Evolutionary conservation across 2,888 invertebrate genomes (phyloP), one percentile per base, ranked within the genome.

Genomic region (Drosophila trichaetosa): DNA sequence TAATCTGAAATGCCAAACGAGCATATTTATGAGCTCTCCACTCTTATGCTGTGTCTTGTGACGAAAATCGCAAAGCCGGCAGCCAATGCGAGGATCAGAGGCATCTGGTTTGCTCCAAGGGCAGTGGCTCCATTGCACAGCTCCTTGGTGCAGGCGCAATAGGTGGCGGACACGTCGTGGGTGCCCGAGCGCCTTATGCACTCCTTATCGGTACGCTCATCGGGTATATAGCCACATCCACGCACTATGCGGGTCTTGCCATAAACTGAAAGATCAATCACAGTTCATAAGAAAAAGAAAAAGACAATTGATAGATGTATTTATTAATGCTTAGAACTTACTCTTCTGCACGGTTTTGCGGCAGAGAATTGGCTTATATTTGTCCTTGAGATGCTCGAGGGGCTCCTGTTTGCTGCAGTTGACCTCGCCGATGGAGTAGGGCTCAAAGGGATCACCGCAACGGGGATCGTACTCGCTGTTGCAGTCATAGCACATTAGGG

Each of bases 401-500:
- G 95, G 95, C 73, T 95, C 95, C 79, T 95, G 95, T 89, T 96
- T 94, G 63, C 96, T 96, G 93, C 98, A 98, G 92, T 98, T 97
- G 33, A 97, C 96, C 81, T 96, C 95, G 34, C 97, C 98, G 87
- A 98, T 95, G 58, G 97, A 96, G 93, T 96, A 97, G 29, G 97
- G 95, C 91, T 97, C 96, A 92, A 98, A 98, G 62, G 97, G 96
- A 90, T 97, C 97, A 1, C 96, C 98, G 90, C 98, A 98, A 82
- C 97, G 95, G 42, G 97, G 96, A 93, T 98, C 98, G 91, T 95
- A 97, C 76, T 95, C 96, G 71, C 98, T 98, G 94, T 98, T 98
- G 93, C 98, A 98, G 89, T 97, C 96, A 92, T 97, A 98, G 93
- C 98, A 98, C 86, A 95, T 94, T 74, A 97, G 95, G 73, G 96